Percentiles rank a stretch among this genome's conserved stretches.
Conservation (phyloP, 92 coral and sea anemone genomes). For the Actinostola sp. region DNA sequence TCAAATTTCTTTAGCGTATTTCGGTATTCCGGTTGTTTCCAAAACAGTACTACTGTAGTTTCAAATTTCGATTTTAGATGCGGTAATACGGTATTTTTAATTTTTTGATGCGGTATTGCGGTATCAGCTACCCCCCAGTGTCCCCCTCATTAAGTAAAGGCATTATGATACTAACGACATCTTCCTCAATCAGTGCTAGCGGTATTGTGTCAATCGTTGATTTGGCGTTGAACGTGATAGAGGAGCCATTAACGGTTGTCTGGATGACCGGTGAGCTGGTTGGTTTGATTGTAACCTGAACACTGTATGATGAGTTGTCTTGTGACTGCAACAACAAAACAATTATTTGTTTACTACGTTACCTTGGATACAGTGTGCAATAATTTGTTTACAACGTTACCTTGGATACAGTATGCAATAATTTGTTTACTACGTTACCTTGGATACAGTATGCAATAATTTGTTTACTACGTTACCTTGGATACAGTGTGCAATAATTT, state of each 20-base stretch:
- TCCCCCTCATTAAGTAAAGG: no score
- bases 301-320: neutral
- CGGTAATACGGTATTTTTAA: no score
- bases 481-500: neutral
- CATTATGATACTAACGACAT: neutral
- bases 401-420: neutral
- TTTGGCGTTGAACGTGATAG: neutral
- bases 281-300: neutral
- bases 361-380: neutral
- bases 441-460: neutral
- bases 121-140: no score
- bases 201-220: neutral
- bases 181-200: neutral
- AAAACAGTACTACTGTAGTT: no score
- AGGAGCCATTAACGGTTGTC: neutral
- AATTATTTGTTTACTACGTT: no score
- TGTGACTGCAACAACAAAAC: neutral
- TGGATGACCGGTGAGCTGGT: neutral
- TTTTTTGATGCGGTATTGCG: no score
- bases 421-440: neutral
- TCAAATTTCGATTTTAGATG: no score
- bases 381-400: neutral
- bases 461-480: neutral
- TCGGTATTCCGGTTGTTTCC: no score
- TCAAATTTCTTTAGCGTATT: no score